Percentiles rank a stretch among this genome's conserved stretches.
These are phyloP conservation scores for Plagodis pulveraria DNA, from an alignment of 2,888 invertebrate genomes.

Conservation along the genomic window DNA sequence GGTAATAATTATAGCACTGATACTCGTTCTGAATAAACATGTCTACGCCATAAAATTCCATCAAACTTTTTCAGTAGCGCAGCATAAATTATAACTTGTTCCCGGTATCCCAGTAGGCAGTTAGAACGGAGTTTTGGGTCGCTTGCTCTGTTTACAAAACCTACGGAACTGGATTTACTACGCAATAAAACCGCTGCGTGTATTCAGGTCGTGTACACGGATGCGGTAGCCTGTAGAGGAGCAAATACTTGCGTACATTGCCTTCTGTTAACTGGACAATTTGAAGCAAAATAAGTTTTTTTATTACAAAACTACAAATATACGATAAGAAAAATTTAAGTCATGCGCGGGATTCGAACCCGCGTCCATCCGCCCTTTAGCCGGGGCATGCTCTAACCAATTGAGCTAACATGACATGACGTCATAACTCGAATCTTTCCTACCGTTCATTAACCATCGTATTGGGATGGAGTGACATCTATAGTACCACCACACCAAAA, in stretches of 20 bases:
- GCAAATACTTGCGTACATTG: slow-evolving; percentile 11
- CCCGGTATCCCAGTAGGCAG: slow-evolving; percentile 10
- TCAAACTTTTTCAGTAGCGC: slow-evolving; percentile 21
- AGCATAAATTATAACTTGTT: slow-evolving; percentile 24
- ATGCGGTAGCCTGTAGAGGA: slow-evolving; percentile 19
- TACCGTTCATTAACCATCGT: too few relatives aligned
- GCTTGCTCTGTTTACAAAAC: slow-evolving; percentile 52
- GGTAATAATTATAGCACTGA: not conserved
- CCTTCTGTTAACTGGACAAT: slow-evolving; percentile 10
- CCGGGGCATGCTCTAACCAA: too few relatives aligned
- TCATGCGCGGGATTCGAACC: too few relatives aligned
- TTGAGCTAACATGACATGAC: too few relatives aligned
- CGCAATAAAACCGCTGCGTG: slow-evolving; percentile 62
- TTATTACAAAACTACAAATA: too few relatives aligned
- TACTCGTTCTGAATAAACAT: slow-evolving; percentile 4
- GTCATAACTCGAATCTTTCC: too few relatives aligned
- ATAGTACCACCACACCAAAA: too few relatives aligned
- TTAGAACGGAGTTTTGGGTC: slow-evolving; percentile 43
- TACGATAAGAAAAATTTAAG: too few relatives aligned
- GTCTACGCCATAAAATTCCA: slow-evolving; percentile 9
- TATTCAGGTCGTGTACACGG: slow-evolving; percentile 35
- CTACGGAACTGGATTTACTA: slow-evolving; percentile 60
- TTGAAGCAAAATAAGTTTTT: not conserved
- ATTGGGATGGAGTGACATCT: too few relatives aligned
- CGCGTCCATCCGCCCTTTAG: too few relatives aligned